A percentile compares a stretch with the other conserved stretches of the same genome.
These are phyloP conservation scores for Pseudorasbora parva DNA, from an alignment of 2,113 vertebrate species.

Conservation along the genomic window DNA sequence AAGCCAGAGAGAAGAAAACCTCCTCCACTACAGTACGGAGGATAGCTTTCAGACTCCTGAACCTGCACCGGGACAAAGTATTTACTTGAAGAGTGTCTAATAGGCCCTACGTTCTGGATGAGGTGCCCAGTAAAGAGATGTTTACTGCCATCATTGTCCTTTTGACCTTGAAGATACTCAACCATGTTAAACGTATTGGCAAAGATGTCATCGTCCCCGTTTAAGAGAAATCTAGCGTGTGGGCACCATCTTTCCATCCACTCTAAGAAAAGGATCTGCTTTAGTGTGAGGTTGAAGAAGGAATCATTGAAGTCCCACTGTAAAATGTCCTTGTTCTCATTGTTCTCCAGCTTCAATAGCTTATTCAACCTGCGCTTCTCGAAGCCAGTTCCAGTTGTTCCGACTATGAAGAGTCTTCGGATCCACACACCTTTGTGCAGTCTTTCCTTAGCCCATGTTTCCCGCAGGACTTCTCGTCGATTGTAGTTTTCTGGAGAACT, in stretches of 20 bases:
- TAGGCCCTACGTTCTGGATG: constrained; percentile 70
- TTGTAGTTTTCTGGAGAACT: constrained; percentile 81
- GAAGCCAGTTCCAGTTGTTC: background rate
- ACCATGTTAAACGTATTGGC: constrained; percentile 83
- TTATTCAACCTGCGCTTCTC: constrained; percentile 72
- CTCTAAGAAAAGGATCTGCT: constrained; percentile 84
- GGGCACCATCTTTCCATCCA: constrained; percentile 81
- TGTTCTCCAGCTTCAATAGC: constrained; percentile 78
- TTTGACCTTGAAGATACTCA: constrained; percentile 63
- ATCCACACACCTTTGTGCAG: constrained; percentile 64
- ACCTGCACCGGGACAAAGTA: constrained; percentile 84
- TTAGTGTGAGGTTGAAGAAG: constrained; percentile 90
- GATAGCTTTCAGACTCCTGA: constrained; percentile 69
- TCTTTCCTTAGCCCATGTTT: constrained; percentile 85
- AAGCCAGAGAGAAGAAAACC: constrained; percentile 82
- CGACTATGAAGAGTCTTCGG: constrained; percentile 80
- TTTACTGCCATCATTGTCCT: constrained; percentile 50
- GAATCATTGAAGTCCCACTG: constrained; percentile 87
- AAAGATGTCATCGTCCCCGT: constrained; percentile 86
- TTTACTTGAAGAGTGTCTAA: constrained; percentile 78
- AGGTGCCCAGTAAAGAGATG: constrained; percentile 82
- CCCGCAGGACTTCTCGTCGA: constrained; percentile 80
- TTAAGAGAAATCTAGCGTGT: constrained; percentile 77
- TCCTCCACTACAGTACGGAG: constrained; percentile 80
- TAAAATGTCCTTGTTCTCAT: constrained; percentile 74